phyloP scores from a whole-genome alignment of 2,113 vertebrate species.

The Sula dactylatra region DNA sequence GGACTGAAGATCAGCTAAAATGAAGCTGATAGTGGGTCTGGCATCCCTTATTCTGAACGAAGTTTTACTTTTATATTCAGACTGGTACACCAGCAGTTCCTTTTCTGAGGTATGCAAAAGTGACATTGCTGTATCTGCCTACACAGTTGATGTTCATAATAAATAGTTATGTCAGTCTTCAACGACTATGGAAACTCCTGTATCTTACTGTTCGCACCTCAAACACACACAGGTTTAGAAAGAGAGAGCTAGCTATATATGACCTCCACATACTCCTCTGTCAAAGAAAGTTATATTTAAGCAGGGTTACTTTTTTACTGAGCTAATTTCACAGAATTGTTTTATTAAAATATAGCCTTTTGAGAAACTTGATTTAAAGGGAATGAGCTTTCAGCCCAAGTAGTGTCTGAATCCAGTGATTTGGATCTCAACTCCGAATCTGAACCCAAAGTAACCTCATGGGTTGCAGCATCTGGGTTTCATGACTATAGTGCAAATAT shows the following conservation, averaged over 20 bases:
- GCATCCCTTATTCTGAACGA: neutral
- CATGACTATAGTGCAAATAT: neutral
- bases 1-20: neutral
- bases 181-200: neutral
- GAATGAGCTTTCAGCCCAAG: neutral
- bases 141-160: neutral
- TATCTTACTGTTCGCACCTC: neutral
- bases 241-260: neutral
- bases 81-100: neutral
- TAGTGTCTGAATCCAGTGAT: neutral
- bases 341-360: neutral
- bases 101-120: neutral
- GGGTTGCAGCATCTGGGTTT: neutral
- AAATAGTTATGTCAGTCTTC: neutral
- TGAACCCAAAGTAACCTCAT: neutral
- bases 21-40: neutral
- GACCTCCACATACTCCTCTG: neutral
- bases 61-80: neutral
- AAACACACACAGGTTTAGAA: neutral
- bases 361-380: neutral
- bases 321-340: neutral
- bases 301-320: neutral
- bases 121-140: neutral
- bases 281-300: neutral
- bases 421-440: no score